phyloP scores from a whole-genome alignment of 2,113 vertebrate genomes.

The Muntiacus muntjak region DNA sequence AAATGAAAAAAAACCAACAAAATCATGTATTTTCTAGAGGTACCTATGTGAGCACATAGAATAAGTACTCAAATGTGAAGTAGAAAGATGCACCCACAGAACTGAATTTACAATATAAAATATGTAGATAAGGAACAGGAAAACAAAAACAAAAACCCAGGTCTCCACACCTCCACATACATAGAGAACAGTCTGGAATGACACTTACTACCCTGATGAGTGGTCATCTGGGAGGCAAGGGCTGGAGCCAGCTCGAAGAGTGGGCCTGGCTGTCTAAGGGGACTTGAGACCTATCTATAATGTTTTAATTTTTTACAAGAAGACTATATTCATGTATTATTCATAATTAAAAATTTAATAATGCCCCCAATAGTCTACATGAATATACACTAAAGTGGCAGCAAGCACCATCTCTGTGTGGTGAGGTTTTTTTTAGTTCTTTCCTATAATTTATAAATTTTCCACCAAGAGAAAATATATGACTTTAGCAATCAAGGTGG shows the following conservation, averaged over 20 bases:
- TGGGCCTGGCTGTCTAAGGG: background rate
- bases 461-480: background rate
- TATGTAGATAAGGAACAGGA: background rate
- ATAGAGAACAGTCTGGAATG: background rate
- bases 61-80: background rate
- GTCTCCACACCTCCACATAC: background rate
- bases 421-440: slow-evolving; percentile 22
- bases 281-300: background rate
- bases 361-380: background rate
- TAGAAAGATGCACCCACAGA: background rate
- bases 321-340: background rate
- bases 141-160: background rate
- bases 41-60: background rate
- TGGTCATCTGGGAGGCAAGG: background rate
- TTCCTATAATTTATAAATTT: background rate
- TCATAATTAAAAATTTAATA: slow-evolving; percentile 33
- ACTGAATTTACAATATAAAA: background rate
- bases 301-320: background rate
- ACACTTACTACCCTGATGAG: background rate
- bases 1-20: background rate
- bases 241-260: background rate
- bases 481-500: background rate
- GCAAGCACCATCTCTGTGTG: background rate
- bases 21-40: background rate
- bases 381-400: background rate